Conservation (phyloP, 1,140 invertebrate genomes). For the Drosophila arizonae region DNA sequence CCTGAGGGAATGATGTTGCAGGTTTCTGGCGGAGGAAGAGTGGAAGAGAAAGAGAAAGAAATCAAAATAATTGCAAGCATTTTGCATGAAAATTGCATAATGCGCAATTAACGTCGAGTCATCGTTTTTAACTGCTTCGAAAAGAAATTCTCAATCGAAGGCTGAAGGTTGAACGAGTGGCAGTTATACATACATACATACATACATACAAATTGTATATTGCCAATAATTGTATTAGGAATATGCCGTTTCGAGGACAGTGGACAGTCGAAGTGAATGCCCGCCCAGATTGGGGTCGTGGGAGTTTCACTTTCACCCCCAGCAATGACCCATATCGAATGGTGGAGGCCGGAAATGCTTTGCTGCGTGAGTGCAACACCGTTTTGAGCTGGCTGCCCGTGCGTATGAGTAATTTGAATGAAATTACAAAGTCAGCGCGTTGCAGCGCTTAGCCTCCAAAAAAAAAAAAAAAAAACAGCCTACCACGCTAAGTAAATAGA, state of each 20-base stretch:
- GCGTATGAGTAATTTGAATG: slow-evolving; percentile 77
- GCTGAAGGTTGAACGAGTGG: background rate
- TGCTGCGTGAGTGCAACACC: slow-evolving; percentile 9
- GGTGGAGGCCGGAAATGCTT: slow-evolving; percentile 57
- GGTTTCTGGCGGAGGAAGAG: background rate
- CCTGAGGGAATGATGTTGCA: background rate
- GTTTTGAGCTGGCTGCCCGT: slow-evolving; percentile 37
- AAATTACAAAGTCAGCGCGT: slow-evolving; percentile 72
- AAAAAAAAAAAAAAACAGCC: too few relatives aligned
- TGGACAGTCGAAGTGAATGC: slow-evolving; percentile 38
- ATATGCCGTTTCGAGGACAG: slow-evolving; percentile 14
- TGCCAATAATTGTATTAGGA: background rate
- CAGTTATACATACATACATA: background rate
- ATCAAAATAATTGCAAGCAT: background rate
- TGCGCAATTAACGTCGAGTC: background rate
- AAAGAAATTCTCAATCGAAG: background rate
- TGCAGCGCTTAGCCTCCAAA: slow-evolving; percentile 70
- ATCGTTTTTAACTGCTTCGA: background rate
- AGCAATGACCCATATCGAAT: slow-evolving; percentile 69
- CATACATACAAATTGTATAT: background rate
- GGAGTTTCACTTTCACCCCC: slow-evolving; percentile 67
- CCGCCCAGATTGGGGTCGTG: slow-evolving; percentile 9
- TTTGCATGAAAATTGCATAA: slow-evolving; percentile 3
- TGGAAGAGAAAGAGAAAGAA: background rate
- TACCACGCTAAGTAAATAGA: slow-evolving; percentile 20